Conservation (phyloP, 2,113 vertebrate genomes). For the Thalassoma bifasciatum region DNA sequence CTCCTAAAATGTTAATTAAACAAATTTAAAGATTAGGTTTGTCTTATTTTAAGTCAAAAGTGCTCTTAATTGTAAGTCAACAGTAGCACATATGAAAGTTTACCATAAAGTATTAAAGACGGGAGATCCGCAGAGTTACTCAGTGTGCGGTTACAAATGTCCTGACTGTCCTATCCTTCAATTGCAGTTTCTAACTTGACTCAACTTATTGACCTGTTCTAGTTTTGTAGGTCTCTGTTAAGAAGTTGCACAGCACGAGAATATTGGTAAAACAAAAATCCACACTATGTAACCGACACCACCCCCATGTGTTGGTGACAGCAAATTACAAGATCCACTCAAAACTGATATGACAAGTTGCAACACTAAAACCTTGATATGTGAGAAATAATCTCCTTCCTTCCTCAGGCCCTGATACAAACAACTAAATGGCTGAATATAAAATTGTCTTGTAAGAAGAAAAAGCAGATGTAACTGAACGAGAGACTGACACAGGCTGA, state of each 20-base stretch:
- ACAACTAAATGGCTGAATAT: background rate
- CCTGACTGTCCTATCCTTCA: too few species aligned
- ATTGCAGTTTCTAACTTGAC: too few species aligned
- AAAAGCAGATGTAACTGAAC: background rate
- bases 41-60: background rate
- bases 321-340: constrained; percentile 7
- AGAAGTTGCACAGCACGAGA: background rate
- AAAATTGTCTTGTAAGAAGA: background rate
- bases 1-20: background rate
- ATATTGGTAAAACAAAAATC: background rate
- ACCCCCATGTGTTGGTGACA: constrained; percentile 50
- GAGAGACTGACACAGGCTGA: background rate
- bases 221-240: background rate
- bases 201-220: background rate
- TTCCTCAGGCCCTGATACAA: background rate
- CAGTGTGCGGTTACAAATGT: too few species aligned
- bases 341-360: background rate
- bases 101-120: too few species aligned
- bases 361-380: background rate
- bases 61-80: too few species aligned
- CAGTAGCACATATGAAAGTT: too few species aligned
- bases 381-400: background rate
- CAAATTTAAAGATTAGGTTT: background rate
- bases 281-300: constrained; percentile 26
- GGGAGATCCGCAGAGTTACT: too few species aligned